Evolutionary conservation across 2,113 vertebrate genomes (phyloP).

Genomic region (Oreochromis aureus): DNA sequence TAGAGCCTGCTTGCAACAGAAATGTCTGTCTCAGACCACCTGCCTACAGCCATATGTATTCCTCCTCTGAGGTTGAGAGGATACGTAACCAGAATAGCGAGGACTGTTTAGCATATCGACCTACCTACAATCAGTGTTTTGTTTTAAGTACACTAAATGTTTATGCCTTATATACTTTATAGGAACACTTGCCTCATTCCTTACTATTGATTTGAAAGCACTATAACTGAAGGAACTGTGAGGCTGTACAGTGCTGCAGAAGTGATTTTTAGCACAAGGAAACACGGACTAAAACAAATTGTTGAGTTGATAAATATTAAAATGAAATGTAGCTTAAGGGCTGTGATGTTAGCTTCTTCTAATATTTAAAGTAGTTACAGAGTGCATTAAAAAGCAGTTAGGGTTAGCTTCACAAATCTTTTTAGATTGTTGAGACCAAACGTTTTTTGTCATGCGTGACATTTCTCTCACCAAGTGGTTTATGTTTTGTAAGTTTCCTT

Average conservation of each 20-base stretch:
- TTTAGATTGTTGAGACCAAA: slow-evolving; percentile 49
- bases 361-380: background rate
- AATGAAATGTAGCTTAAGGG: slow-evolving; percentile 8
- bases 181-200: slow-evolving; percentile 14
- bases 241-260: background rate
- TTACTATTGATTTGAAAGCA: background rate
- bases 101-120: background rate
- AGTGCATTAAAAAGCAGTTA: background rate
- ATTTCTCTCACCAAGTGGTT: slow-evolving; percentile 16
- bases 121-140: slow-evolving; percentile 29
- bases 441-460: background rate
- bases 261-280: background rate
- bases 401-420: background rate
- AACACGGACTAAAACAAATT: background rate
- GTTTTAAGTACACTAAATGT: slow-evolving; percentile 30
- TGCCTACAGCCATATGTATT: slow-evolving; percentile 28
- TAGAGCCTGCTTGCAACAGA: background rate
- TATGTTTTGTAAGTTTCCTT: slow-evolving; percentile 21
- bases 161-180: slow-evolving; percentile 30
- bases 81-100: slow-evolving; percentile 5
- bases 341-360: background rate
- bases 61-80: background rate
- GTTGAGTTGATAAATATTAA: background rate
- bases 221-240: background rate
- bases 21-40: background rate